Percentiles rank a stretch among this genome's conserved stretches.
phyloP scores from a whole-genome alignment of 2,797 vertebrate species.

The Thunnus albacares region DNA sequence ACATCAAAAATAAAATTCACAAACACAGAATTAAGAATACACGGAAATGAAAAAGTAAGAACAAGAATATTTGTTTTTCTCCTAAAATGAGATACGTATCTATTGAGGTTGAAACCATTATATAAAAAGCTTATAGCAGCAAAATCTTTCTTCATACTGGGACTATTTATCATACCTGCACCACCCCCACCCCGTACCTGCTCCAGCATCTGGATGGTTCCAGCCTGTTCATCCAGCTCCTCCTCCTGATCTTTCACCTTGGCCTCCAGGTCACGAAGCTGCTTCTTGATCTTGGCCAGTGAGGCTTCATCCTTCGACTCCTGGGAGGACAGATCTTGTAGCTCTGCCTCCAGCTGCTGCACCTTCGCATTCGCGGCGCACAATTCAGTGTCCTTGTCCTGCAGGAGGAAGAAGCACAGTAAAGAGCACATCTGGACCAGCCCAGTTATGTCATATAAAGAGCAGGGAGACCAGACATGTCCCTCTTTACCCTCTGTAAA shows the following conservation, averaged over 20 bases:
- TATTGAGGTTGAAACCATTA: background rate
- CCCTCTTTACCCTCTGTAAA: constrained; percentile 22
- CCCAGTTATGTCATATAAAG: constrained; percentile 51
- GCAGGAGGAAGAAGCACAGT: constrained; percentile 27
- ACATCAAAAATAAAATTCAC: constrained; percentile 1
- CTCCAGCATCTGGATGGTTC: constrained; percentile 97
- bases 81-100: background rate
- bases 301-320: constrained; percentile 98
- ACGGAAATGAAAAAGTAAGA: background rate
- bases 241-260: constrained; percentile 99
- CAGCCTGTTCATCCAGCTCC: constrained; percentile 98
- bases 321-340: constrained; percentile 96
- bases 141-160: background rate
- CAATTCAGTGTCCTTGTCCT: constrained; percentile 90
- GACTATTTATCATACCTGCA: constrained; percentile 1
- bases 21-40: background rate
- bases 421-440: constrained; percentile 50
- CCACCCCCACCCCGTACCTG: constrained; percentile 86
- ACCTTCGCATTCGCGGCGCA: constrained; percentile 87
- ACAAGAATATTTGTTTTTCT: background rate
- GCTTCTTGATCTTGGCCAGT: constrained; percentile 95
- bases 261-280: constrained; percentile 95
- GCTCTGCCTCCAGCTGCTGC: constrained; percentile 93
- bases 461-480: constrained; percentile 35
- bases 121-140: constrained; percentile 6